phyloP scores from a whole-genome alignment of 2,888 invertebrate genomes.

The Xestia rhomboidea region DNA sequence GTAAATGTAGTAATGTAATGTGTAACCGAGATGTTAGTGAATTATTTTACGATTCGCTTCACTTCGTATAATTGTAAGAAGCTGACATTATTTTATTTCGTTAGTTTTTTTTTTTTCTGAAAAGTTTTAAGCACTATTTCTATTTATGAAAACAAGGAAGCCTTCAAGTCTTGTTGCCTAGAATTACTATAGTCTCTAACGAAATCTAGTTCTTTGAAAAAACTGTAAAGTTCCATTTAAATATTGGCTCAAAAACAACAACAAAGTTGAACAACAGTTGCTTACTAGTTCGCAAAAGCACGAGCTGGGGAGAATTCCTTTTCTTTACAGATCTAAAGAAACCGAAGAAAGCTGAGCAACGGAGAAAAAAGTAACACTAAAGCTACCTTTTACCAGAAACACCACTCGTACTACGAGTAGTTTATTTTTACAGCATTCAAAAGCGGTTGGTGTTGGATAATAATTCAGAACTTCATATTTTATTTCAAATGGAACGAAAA shows the following conservation, averaged over 20 bases:
- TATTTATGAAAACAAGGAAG: neutral
- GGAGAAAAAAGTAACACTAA: constrained; percentile 42
- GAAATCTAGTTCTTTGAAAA: neutral
- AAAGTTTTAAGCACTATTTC: neutral
- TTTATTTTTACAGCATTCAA: constrained; percentile 62
- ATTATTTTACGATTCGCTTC: constrained; percentile 12
- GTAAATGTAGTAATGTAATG: no score
- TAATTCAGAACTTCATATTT: constrained; percentile 55
- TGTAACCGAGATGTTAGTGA: constrained; percentile 6
- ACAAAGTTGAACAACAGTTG: constrained; percentile 39
- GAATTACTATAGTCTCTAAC: neutral
- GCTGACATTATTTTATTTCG: neutral
- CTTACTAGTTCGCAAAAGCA: constrained; percentile 29
- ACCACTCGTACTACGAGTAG: constrained; percentile 47
- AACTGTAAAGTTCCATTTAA: constrained; percentile 22
- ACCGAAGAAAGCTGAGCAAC: constrained; percentile 46
- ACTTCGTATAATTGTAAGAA: neutral
- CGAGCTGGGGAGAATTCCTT: constrained; percentile 30
- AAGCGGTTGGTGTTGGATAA: constrained; percentile 48
- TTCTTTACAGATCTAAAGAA: constrained; percentile 57
- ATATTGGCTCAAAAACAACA: constrained; percentile 44
- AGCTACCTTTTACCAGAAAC: constrained; percentile 51
- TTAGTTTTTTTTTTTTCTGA: neutral
- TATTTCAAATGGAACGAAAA: constrained; percentile 40
- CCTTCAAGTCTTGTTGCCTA: neutral